Evolutionary conservation across 2,797 vertebrate genomes (phyloP), one percentile per base, ranked within the genome.

Genomic region (Hapalemur alaotrensis): DNA sequence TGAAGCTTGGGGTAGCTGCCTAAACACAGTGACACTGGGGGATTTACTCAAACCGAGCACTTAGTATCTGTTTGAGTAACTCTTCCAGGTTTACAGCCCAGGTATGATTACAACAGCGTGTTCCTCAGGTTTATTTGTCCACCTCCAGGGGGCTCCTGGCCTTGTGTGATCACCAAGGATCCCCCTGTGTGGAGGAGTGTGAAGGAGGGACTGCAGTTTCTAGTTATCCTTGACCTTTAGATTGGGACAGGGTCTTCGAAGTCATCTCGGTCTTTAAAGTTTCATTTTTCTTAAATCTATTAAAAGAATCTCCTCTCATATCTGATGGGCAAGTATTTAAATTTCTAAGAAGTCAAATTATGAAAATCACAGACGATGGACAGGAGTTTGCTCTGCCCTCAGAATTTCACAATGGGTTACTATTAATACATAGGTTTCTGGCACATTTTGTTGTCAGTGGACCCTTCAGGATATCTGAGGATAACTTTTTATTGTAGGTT

Each of bases 211-310:
- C 1, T 2, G 17, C 7, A 41, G 18, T 80, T 84, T 75, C n/a
- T 13, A 4, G 28, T 80, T 48, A 4, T 32, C 52, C 3, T 2
- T 11, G 57, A 67, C 17, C 30, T 67, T 63, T 52, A 46, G 48
- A 20, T 32, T 63, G n/a, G 43, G 81, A 57, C 59, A 43, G n/a
- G 72, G 41, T 50, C 73, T 59, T 72, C 8, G 57, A 69, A 61
- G 20, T 50, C 32, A 46, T 83, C 50, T 80, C 32, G 32, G 25
- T 59, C 67, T 85, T 75, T 81, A 67, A 95, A 75, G n/a, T 78
- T 94, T 50, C 15, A 9, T 43, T 83, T 79, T 89, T 75, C 17
- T 75, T 52, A 63, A 46, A 22, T 75, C 10, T 50, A 4, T 35
- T 17, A 35, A 48, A 76, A 14, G 41, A 38, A 32, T 65, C 50